Conservation (phyloP, 1,140 invertebrate genomes). For the Grapholita molesta region DNA sequence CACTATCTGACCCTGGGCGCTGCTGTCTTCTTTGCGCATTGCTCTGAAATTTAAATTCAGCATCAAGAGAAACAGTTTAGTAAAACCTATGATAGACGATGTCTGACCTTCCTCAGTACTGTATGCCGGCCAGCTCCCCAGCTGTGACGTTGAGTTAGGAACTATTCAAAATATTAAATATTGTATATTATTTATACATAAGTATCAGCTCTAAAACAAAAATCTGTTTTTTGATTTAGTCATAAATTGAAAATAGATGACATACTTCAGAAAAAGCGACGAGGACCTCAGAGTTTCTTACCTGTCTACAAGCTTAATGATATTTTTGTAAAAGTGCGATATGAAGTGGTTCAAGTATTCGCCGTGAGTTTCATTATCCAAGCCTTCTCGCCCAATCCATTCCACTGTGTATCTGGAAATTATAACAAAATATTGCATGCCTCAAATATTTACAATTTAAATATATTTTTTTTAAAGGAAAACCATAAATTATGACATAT, state of each 20-base stretch:
- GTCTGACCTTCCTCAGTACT: no score
- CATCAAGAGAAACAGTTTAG: no score
- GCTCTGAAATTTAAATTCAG: constrained; percentile 80
- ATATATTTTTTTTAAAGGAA: not conserved
- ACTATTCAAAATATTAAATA: no score
- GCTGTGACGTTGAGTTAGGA: no score
- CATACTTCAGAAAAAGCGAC: not conserved
- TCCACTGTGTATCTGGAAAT: constrained; percentile 93
- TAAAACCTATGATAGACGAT: no score
- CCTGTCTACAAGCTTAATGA: constrained; percentile 93
- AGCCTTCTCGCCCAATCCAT: constrained; percentile 97
- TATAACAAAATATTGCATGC: no score
- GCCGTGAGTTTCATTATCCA: constrained; percentile 94
- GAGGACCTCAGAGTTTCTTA: constrained; percentile 19
- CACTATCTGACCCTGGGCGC: constrained; percentile 94
- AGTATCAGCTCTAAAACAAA: no score
- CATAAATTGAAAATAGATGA: no score
- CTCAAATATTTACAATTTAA: not conserved
- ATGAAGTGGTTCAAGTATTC: constrained; percentile 98
- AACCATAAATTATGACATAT: no score
- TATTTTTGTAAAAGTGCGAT: constrained; percentile 96
- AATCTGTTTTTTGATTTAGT: no score
- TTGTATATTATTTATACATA: no score
- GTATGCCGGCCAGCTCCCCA: no score
- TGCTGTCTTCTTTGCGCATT: constrained; percentile 97